A percentile compares a stretch with the other conserved stretches of the same genome.
phyloP scores from a whole-genome alignment of 1,140 invertebrate genomes.

The Pissodes strobi region DNA sequence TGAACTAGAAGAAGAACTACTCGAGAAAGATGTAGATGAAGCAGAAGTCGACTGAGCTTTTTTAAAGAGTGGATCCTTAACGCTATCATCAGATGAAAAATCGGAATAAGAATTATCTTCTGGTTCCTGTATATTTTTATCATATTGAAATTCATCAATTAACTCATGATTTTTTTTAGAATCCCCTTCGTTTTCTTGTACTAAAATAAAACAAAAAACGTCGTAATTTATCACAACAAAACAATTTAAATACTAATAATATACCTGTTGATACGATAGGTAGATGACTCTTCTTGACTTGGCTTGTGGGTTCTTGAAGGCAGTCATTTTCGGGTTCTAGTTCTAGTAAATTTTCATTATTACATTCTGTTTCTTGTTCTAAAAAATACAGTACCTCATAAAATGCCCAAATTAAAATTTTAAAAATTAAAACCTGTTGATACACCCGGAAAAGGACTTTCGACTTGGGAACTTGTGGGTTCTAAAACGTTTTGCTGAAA shows the following conservation, averaged over 20 bases:
- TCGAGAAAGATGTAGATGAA: too few relatives aligned
- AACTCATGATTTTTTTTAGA: too few relatives aligned
- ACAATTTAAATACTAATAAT: too few relatives aligned
- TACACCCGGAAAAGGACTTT: background rate
- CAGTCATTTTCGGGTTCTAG: background rate
- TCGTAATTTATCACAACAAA: background rate
- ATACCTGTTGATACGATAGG: background rate
- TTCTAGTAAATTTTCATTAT: background rate
- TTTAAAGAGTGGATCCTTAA: too few relatives aligned
- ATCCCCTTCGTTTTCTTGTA: too few relatives aligned
- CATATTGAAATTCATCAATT: too few relatives aligned
- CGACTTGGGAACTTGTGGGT: too few relatives aligned
- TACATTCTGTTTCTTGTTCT: background rate
- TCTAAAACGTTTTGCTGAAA: too few relatives aligned
- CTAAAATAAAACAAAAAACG: background rate
- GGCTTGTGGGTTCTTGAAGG: background rate
- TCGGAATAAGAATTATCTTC: too few relatives aligned
- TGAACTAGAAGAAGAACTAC: background rate
- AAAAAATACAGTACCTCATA: background rate
- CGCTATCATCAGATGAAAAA: too few relatives aligned
- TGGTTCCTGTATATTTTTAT: background rate
- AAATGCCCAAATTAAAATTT: too few relatives aligned
- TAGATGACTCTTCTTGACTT: background rate
- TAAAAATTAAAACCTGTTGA: too few relatives aligned
- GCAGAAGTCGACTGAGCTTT: background rate